A percentile compares a stretch with the other conserved stretches of the same genome.
Conservation (phyloP, 2,797 vertebrate genomes). For the Emys orbicularis region DNA sequence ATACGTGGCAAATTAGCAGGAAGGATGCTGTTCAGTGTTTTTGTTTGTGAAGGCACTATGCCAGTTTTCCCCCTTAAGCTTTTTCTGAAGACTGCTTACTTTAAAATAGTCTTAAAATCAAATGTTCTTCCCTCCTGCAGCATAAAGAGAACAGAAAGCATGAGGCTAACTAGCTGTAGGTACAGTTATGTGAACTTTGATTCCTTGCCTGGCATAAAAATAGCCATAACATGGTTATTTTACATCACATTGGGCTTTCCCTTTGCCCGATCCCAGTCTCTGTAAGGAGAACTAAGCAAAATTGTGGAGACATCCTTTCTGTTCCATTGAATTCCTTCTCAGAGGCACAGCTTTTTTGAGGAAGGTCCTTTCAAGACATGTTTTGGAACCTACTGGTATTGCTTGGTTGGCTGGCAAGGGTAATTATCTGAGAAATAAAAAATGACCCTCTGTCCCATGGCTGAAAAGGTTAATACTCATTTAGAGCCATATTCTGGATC, state of each 20-base stretch:
- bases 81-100: neutral
- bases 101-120: neutral
- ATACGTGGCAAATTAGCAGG: neutral
- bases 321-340: neutral
- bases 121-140: neutral
- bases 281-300: neutral
- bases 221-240: neutral
- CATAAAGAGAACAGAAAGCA: neutral
- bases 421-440: neutral
- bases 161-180: accelerated
- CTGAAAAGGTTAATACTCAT: neutral
- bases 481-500: neutral
- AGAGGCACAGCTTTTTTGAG: accelerated
- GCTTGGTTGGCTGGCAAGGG: neutral
- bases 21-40: neutral
- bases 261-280: neutral
- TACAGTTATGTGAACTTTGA: neutral
- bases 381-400: neutral
- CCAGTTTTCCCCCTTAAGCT: neutral
- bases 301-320: accelerated
- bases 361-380: neutral
- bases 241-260: neutral
- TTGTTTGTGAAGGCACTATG: neutral
- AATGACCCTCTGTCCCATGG: neutral
- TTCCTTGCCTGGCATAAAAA: neutral